Percentiles rank a stretch among this genome's conserved stretches.
These are phyloP conservation scores for Lasiommata megera DNA, from an alignment of 2,888 invertebrate genomes.

Conservation along the genomic window DNA sequence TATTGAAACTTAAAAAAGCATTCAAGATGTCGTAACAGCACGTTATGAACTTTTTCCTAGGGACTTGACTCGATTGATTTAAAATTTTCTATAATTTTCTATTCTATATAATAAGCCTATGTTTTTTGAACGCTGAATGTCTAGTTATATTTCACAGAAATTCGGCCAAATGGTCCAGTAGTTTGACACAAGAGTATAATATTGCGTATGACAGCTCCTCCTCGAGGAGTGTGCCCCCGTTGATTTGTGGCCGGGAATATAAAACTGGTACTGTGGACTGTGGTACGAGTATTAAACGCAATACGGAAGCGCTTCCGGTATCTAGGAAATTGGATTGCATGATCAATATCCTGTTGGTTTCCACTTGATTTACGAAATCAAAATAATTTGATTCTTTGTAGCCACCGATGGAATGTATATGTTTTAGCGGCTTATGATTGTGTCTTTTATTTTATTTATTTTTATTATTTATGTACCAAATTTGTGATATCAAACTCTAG, in stretches of 20 bases:
- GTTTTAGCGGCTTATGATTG: too few relatives aligned
- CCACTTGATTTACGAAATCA: neutral
- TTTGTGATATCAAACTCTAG: too few relatives aligned
- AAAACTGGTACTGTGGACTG: slow-evolving; percentile 8
- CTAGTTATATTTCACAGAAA: neutral
- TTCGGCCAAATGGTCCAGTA: neutral
- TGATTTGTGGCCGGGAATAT: slow-evolving; percentile 12
- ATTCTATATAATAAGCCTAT: too few relatives aligned
- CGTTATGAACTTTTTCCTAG: too few relatives aligned
- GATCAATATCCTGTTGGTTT: slow-evolving; percentile 3
- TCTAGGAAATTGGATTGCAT: slow-evolving; percentile 6
- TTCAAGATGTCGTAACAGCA: too few relatives aligned
- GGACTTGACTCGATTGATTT: too few relatives aligned
- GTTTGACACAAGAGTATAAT: neutral
- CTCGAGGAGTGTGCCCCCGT: neutral
- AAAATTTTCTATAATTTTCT: too few relatives aligned
- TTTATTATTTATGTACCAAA: too few relatives aligned
- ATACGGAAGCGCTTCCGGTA: slow-evolving; percentile 10
- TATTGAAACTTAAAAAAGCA: too few relatives aligned
- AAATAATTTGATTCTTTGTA: neutral
- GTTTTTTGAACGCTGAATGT: too few relatives aligned
- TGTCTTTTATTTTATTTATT: too few relatives aligned
- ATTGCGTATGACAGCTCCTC: neutral
- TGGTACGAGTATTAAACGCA: slow-evolving; percentile 7
- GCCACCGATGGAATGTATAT: neutral